Percentiles rank a stretch among this genome's conserved stretches.
phyloP scores from a whole-genome alignment of 2,113 vertebrate genomes.

The Oceanites oceanicus region DNA sequence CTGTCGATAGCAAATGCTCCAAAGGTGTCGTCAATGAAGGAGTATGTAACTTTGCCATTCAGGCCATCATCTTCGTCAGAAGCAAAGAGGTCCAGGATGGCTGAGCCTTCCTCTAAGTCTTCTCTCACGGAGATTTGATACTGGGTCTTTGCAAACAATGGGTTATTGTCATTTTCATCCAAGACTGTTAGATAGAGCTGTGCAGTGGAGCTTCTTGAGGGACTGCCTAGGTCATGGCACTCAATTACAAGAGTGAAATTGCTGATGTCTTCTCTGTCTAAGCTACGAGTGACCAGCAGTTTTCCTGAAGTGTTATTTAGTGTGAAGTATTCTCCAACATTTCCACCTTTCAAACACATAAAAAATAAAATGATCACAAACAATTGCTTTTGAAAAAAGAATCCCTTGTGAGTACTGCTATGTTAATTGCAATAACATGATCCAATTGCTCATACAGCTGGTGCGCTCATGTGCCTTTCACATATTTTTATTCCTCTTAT shows the following conservation, averaged over 20 bases:
- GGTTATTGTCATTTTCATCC: slow-evolving; percentile 90
- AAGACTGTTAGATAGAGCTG: slow-evolving; percentile 80
- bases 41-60: slow-evolving; percentile 83
- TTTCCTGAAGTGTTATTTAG: slow-evolving; percentile 82
- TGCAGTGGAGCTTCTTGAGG: slow-evolving; percentile 70
- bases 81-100: slow-evolving; percentile 78
- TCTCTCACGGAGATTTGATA: slow-evolving; percentile 83
- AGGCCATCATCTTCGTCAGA: slow-evolving; percentile 81
- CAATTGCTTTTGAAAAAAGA: not conserved
- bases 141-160: slow-evolving; percentile 73
- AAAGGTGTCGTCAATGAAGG: slow-evolving; percentile 75
- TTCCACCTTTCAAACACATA: slow-evolving; percentile 76
- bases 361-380: not conserved
- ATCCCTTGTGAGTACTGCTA: not conserved
- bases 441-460: not conserved
- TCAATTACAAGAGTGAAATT: slow-evolving; percentile 83
- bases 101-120: slow-evolving; percentile 74
- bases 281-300: slow-evolving; percentile 74
- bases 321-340: slow-evolving; percentile 77
- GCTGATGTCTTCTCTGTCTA: slow-evolving; percentile 84
- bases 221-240: slow-evolving; percentile 80
- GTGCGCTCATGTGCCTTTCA: not conserved
- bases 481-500: not conserved
- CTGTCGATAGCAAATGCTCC: slow-evolving; percentile 80
- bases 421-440: slow-evolving; percentile 4